Conservation (phyloP, 1,140 invertebrate species). For the Panulirus ornatus region DNA sequence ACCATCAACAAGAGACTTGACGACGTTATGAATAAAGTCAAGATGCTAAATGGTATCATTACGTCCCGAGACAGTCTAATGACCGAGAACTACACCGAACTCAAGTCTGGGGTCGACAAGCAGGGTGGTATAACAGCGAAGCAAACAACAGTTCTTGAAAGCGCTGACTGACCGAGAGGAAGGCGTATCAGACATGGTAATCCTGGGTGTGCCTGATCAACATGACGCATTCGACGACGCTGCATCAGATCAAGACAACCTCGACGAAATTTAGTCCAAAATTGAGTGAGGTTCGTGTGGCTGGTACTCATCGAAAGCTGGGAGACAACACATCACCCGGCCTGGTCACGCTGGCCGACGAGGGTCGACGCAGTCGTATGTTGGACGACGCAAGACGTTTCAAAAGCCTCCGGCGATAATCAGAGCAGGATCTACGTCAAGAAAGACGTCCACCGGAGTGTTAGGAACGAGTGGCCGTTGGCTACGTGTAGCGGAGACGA, state of each 20-base stretch:
- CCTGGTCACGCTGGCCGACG: neutral
- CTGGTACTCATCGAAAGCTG: neutral
- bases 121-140: neutral
- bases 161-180: neutral
- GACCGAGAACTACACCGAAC: neutral
- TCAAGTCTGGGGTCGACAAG: neutral
- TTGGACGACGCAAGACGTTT: neutral
- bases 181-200: neutral
- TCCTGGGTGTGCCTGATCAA: neutral
- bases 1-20: neutral
- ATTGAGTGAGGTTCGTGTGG: neutral
- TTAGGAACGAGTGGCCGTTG: neutral
- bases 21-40: neutral
- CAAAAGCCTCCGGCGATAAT: neutral
- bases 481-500: neutral
- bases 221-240: neutral
- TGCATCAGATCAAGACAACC: neutral
- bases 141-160: neutral
- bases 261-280: neutral
- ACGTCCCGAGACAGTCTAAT: neutral
- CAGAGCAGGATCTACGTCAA: neutral
- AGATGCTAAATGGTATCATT: neutral
- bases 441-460: slow-evolving; percentile 8
- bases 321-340: neutral
- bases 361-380: neutral